A percentile compares a stretch with the other conserved stretches of the same genome.
These are phyloP conservation scores for Tachysurus vachellii DNA, from an alignment of 2,113 vertebrate genomes.

Conservation along the genomic window DNA sequence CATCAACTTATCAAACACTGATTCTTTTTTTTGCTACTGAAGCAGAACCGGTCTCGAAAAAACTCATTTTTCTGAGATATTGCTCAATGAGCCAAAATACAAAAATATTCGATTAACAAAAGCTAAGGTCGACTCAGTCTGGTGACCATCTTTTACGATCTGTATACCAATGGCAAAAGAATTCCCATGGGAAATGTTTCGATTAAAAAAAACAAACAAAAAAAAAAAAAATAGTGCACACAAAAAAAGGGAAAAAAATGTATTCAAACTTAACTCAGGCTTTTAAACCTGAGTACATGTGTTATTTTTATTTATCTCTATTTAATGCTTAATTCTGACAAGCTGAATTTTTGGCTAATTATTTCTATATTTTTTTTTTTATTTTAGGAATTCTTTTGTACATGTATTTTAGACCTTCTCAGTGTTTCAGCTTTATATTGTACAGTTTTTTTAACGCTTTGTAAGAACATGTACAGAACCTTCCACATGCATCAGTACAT, in stretches of 20 bases:
- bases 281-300: conserved; percentile 75
- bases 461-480: conserved; percentile 76
- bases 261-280: conserved; percentile 46
- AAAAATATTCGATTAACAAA: conserved; percentile 15
- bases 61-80: neutral
- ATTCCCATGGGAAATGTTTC: neutral
- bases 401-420: conserved; percentile 30
- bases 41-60: neutral
- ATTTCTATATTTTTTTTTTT: conserved; percentile 35
- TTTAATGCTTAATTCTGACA: conserved; percentile 35
- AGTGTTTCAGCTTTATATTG: conserved; percentile 63
- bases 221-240: neutral
- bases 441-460: conserved; percentile 79
- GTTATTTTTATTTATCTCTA: conserved; percentile 42
- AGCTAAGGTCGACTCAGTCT: conserved; percentile 16
- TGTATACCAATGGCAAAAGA: neutral
- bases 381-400: conserved; percentile 29
- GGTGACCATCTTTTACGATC: neutral
- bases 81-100: neutral
- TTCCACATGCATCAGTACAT: conserved; percentile 71
- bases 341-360: conserved; percentile 45
- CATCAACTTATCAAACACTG: conserved; percentile 5
- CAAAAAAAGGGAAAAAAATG: conserved; percentile 7
- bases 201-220: neutral
- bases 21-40: neutral